Evolutionary conservation across 2,113 vertebrate genomes (phyloP), one percentile per base, ranked within the genome.

Genomic region (Campylomormyrus tamandua): DNA sequence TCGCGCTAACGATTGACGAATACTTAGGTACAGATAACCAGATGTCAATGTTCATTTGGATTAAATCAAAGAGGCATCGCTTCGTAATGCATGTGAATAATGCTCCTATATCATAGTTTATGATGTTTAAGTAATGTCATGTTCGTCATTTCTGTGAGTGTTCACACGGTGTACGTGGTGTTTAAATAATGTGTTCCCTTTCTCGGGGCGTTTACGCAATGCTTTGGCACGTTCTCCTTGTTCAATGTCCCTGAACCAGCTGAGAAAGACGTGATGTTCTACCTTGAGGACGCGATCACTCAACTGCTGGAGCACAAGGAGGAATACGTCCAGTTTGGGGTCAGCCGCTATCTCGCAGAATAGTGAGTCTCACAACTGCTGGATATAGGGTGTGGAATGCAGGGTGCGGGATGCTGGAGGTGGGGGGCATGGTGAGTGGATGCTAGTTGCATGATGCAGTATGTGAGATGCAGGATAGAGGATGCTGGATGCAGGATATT

Each of bases 261-360:
- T 91, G 97, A 98, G 93, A 97, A 95, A 86, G 95, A 97, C 90
- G 97, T 98, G 91, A 93, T 98, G 83, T 98, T 98, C 0, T 99
- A 99, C 92, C 95, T 99, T 94, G 98, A 97, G 89, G 98, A 99
- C 93, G 97, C 98, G 21, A 96, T 99, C 92, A 96, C 96, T 83
- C 98, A 99, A 93, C 95, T 99, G 87, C 94, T 99, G 92, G 98
- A 99, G 90, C 97, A 98, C 93, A 98, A 96, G 92, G 97, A 99
- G 89, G 98, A 99, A 91, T 96, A 97, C 93, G 97, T 94, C 87
- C 98, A 98, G 92, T 97, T 97, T 90, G 97, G 97, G 84, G 94
- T 98, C 93, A 95, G 96, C 91, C 97, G 97, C 87, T 99, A 98
- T 95, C 98, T 99, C 93, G 97, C 98, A 89, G 98, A 99, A 93